Base-by-base conservation (phyloP, 2,888 invertebrate genomes). In the Galerucella calmariensis region DNA sequence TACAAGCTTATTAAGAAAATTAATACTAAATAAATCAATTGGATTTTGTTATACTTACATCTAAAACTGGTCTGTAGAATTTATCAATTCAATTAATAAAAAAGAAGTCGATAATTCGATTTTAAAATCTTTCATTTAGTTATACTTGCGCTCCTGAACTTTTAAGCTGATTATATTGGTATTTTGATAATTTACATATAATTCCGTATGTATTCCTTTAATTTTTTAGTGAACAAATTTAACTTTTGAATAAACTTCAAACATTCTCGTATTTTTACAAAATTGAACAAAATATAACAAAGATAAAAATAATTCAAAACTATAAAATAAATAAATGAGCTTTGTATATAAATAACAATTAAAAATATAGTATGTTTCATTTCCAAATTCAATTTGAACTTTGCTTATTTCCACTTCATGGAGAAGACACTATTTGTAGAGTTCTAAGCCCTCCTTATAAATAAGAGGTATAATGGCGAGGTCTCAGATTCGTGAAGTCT, bases 271-370 rank as follows among this genome's bases (percentile, higher is more conserved):
- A 16, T 56, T 20, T 56, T 20, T 9, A 56, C 56, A 72, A 65
- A 66, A 63, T 58, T 20, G 24, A 58, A 66, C 46, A 66, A 59
- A 35, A 56, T 62, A 53, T 16, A 59, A 72, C 66, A 58, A 56
- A 56, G 56, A 48, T 61, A 72, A 66, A 66, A 66, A 72, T 48
- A 72, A 72, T 66, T 72, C n/a, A 72, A 72, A 69, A 72, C n/a
- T 66, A 59, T 24, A 72, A 59, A 65, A 66, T 71, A 71, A 71
- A 71, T 65, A 71, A 63, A 48, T 69, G 59, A 16, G 41, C 44
- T 24, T 58, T 68, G 44, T 68, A 68, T 68, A 68, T 59, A 68
- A 68, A 68, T 68, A 68, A 68, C 68, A 59, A 46, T 53, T 68
- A 68, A 58, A 65, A 65, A 20, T 65, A 65, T 65, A 65, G 8